These are phyloP conservation scores for Bicyclus anynana DNA, from an alignment of 1,140 invertebrate genomes.

Conservation along the genomic window DNA sequence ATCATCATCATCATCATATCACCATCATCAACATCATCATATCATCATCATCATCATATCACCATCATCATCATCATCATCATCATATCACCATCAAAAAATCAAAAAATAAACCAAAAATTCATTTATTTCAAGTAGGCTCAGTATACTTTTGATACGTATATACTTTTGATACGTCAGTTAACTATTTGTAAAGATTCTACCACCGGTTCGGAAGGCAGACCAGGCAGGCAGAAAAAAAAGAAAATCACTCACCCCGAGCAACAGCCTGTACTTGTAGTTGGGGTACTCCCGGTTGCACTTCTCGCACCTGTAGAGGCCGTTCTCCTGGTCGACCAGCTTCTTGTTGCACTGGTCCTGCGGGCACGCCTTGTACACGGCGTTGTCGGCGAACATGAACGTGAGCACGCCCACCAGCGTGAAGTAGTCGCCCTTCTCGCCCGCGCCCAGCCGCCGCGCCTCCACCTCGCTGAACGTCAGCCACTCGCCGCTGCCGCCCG, in stretches of 20 bases:
- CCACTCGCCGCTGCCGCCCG: conserved; percentile 77
- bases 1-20: too few species aligned
- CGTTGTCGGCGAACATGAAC: conserved; percentile 83
- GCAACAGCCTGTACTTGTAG: conserved; percentile 91
- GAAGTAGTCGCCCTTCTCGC: conserved; percentile 89
- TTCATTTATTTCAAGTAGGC: too few species aligned
- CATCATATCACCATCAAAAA: too few species aligned
- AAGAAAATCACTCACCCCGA: conserved; percentile 80
- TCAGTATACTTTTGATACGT: too few species aligned
- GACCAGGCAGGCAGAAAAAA: too few species aligned
- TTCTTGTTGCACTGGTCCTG: conserved; percentile 94
- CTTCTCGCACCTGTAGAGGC: conserved; percentile 95
- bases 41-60: too few species aligned
- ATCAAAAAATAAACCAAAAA: too few species aligned
- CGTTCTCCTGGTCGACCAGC: conserved; percentile 91
- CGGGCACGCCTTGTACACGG: conserved; percentile 94
- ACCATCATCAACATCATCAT: too few species aligned
- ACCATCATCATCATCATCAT: too few species aligned
- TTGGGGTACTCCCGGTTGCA: conserved; percentile 90
- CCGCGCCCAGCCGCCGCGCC: conserved; percentile 79
- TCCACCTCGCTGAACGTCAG: conserved; percentile 86
- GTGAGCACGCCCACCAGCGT: conserved; percentile 60
- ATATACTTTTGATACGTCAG: too few species aligned
- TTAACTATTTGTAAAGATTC: too few species aligned
- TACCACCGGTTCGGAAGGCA: too few species aligned